Evolutionary conservation across 2,113 vertebrate species (phyloP).

Genomic region (Chloroceryle aenea): DNA sequence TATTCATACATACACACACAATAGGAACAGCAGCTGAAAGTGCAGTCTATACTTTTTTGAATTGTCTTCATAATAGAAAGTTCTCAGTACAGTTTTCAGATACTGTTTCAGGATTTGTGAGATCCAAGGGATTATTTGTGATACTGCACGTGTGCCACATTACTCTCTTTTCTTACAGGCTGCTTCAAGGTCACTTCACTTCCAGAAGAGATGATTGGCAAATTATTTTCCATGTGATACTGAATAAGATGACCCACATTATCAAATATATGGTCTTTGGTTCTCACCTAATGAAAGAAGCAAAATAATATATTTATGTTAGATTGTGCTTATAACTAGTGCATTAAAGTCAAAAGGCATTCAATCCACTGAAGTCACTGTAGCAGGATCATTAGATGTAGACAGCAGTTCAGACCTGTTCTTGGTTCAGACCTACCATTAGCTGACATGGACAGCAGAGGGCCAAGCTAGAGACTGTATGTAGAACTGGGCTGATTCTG

Average conservation of each 20-base stretch:
- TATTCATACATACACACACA: conserved; percentile 47
- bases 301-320: conserved; percentile 23
- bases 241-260: conserved; percentile 89
- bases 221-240: conserved; percentile 91
- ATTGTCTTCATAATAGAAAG: conserved; percentile 12
- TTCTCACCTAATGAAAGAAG: conserved; percentile 84
- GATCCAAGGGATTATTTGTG: conserved; percentile 61
- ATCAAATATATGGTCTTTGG: conserved; percentile 88
- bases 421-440: neutral
- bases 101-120: neutral
- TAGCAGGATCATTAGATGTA: neutral
- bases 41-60: conserved; percentile 53
- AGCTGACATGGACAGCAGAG: neutral
- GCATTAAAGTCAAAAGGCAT: neutral
- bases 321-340: neutral
- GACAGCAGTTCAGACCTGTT: neutral
- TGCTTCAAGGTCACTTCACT: conserved; percentile 89
- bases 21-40: conserved; percentile 60
- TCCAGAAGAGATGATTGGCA: conserved; percentile 89
- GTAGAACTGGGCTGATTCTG: neutral
- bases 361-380: neutral
- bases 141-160: conserved; percentile 36
- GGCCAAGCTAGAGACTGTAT: neutral
- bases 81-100: neutral
- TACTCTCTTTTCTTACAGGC: conserved; percentile 80